phyloP scores from a whole-genome alignment of 2,888 invertebrate genomes.

The Bembecia ichneumoniformis region DNA sequence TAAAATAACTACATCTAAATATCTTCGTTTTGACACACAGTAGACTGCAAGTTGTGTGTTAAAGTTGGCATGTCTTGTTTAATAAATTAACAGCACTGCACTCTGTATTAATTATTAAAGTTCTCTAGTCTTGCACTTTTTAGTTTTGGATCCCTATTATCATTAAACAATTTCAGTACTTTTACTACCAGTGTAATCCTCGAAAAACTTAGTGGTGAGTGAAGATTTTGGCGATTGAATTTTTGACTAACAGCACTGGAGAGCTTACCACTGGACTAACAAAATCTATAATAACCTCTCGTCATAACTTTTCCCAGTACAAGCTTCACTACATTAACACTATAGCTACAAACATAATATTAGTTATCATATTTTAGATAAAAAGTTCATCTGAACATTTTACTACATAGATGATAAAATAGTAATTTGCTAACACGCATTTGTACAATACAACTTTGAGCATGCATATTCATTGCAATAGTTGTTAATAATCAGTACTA shows the following conservation, averaged over 20 bases:
- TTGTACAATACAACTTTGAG: too few species aligned
- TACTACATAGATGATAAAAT: too few species aligned
- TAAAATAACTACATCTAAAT: conserved; percentile 20
- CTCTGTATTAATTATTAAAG: conserved; percentile 38
- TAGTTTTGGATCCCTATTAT: conserved; percentile 58
- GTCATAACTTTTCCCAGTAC: background rate
- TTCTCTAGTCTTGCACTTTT: conserved; percentile 50
- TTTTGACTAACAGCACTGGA: conserved; percentile 49
- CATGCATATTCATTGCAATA: too few species aligned
- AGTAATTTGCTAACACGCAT: too few species aligned
- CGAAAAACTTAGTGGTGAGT: conserved; percentile 68
- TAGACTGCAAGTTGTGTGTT: conserved; percentile 49
- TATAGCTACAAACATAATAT: too few species aligned
- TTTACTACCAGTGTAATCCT: conserved; percentile 57
- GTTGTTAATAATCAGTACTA: too few species aligned
- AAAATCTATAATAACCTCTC: conserved; percentile 5
- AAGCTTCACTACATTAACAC: background rate
- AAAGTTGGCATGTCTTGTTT: conserved; percentile 57
- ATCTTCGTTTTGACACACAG: conserved; percentile 64
- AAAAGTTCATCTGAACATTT: too few species aligned
- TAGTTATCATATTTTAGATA: too few species aligned
- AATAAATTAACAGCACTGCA: conserved; percentile 68
- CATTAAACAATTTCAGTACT: conserved; percentile 53
- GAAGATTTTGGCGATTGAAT: conserved; percentile 56
- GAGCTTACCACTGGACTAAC: conserved; percentile 35